Evolutionary conservation across 2,797 vertebrate genomes (phyloP).

Genomic region (Pipistrellus pygmaeus): DNA sequence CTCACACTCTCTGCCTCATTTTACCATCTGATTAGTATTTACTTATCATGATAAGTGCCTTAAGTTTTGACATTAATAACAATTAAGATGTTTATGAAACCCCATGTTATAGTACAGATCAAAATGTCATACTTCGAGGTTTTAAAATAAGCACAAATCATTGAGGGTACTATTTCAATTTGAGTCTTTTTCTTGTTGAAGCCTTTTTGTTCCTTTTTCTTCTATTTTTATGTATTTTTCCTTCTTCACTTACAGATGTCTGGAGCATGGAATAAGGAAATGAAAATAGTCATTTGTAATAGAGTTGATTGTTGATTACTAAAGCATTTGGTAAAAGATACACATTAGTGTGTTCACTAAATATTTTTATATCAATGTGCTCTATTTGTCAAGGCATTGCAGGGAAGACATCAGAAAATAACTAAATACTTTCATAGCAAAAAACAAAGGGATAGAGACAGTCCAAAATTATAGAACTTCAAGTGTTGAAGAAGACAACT

Average conservation of each 20-base stretch:
- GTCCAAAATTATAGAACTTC: background rate
- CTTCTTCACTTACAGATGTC: background rate
- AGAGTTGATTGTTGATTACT: background rate
- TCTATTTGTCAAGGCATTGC: background rate
- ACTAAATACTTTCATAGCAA: background rate
- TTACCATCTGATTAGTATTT: background rate
- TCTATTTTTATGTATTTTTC: background rate
- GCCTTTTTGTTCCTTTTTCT: background rate
- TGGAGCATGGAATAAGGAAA: fast-evolving
- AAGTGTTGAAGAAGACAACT: background rate
- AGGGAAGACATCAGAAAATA: background rate
- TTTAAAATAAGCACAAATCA: background rate
- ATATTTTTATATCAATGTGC: background rate
- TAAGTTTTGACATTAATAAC: background rate
- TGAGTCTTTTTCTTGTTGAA: background rate
- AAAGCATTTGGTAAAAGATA: background rate
- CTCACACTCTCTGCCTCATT: background rate
- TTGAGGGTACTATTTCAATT: background rate
- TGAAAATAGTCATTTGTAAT: background rate
- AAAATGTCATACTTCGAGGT: background rate
- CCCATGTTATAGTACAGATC: background rate
- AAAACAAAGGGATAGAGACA: background rate
- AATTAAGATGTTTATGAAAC: background rate
- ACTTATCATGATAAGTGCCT: background rate
- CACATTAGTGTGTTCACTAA: background rate